Base-by-base conservation (phyloP, 2,888 invertebrate species). In the Heteromurus nitidus region DNA sequence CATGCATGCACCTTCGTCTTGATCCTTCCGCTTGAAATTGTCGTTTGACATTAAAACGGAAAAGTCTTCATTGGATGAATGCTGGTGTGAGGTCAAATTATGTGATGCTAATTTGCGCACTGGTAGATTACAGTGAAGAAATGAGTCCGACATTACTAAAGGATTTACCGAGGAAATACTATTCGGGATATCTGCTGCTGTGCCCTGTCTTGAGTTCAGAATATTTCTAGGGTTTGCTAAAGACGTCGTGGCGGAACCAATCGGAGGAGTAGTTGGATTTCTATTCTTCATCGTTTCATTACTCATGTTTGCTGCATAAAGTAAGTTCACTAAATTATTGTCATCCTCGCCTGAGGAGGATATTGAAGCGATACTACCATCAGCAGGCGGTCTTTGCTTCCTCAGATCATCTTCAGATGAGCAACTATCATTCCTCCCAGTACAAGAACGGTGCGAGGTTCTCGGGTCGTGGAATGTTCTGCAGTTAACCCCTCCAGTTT, bases 81-180 rank as follows among this genome's bases (percentile, higher is more conserved):
- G 20, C 24, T 44, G 7, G 2, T n/a, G 0, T 62, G 44, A 36
- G 3, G 60, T 26, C 22, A 73, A 30, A 20, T 73, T 30, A 22
- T 73, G 62, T 2, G 73, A 47, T 18, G 44, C 73, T 26, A 73
- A 11, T 47, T 73, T 73, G 47, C 73, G 1, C 16, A 42, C 72
- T 11, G 73, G 73, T 16, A 58, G 70, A 22, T 30, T 50, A 20
- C 36, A 69, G 13, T 69, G 20, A 0, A 31, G 3, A 16, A 16
- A 28, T 0, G 69, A 36, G n/a, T 53, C 24, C 2, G 22, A 31
- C 3, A 31, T 11, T 1, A 28, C 28, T 28, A 31, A 24, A 28
- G 30, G 30, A 18, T 16, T 22, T 7, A 30, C n/a, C 36, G 13
- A 13, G 36, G n/a, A n/a, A n/a, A n/a, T n/a, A n/a, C n/a, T n/a